Evolutionary conservation across 2,888 invertebrate species (phyloP).

Genomic region (Bimastos eiseni): DNA sequence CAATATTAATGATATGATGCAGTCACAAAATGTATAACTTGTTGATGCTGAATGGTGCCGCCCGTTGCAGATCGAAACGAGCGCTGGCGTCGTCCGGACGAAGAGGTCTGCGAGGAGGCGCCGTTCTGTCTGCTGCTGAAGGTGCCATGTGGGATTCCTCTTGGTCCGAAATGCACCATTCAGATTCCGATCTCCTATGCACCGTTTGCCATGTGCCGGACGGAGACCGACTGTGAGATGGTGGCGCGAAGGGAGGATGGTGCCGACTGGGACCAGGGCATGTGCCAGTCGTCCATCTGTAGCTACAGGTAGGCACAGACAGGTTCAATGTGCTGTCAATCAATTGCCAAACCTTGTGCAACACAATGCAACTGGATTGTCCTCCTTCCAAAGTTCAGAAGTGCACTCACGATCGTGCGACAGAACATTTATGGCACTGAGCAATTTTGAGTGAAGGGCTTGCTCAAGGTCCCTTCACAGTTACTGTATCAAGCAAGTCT

Average conservation of each 20-base stretch:
- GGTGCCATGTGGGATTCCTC: slow-evolving; percentile 48
- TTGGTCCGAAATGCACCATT: slow-evolving; percentile 58
- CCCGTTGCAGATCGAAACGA: neutral
- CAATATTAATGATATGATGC: too few relatives aligned
- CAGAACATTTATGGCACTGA: too few relatives aligned
- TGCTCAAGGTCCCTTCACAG: too few relatives aligned
- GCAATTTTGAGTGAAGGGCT: too few relatives aligned
- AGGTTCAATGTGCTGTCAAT: too few relatives aligned
- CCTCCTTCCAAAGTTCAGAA: too few relatives aligned
- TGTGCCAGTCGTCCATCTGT: neutral
- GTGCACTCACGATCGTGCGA: too few relatives aligned
- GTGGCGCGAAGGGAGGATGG: slow-evolving; percentile 54
- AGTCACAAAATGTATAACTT: neutral
- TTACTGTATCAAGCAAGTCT: too few relatives aligned
- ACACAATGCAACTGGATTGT: too few relatives aligned
- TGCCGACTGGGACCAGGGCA: slow-evolving; percentile 39
- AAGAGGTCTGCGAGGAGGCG: slow-evolving; percentile 35
- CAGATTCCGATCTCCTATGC: slow-evolving; percentile 61
- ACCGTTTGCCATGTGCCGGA: slow-evolving; percentile 57
- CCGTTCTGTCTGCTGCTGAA: slow-evolving; percentile 59
- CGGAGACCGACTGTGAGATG: slow-evolving; percentile 54
- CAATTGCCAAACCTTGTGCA: too few relatives aligned
- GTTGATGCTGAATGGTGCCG: too few relatives aligned
- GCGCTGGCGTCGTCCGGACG: neutral
- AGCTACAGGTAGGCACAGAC: neutral